Evolutionary conservation across 1,140 invertebrate species (phyloP).

Genomic region (Arion vulgaris): DNA sequence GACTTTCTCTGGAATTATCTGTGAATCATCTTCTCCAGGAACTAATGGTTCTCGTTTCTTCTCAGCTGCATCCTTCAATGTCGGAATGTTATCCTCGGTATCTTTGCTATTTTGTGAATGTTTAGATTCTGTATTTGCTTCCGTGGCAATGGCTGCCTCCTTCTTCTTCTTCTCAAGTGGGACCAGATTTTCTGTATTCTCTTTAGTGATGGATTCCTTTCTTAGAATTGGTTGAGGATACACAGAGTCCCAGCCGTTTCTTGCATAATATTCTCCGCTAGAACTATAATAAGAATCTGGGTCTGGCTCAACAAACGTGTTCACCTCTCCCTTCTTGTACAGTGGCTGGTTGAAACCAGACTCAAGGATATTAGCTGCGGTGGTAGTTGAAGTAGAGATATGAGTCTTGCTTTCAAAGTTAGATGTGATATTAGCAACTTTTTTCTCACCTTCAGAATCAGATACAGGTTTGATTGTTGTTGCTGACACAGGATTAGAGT

Average conservation of each 20-base stretch:
- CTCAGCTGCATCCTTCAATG: neutral
- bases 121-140: neutral
- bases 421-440: neutral
- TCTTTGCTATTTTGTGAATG: neutral
- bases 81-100: neutral
- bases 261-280: neutral
- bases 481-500: neutral
- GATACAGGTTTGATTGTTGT: neutral
- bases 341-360: neutral
- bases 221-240: neutral
- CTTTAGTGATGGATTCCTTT: neutral
- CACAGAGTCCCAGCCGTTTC: neutral
- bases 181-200: neutral
- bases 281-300: neutral
- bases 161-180: neutral
- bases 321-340: slow-evolving; percentile 19
- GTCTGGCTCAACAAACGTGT: slow-evolving; percentile 28
- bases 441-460: neutral
- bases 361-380: neutral
- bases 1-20: neutral
- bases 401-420: neutral
- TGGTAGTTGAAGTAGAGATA: neutral
- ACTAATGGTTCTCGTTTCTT: neutral
- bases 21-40: neutral
- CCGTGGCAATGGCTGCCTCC: neutral